Percentiles rank a stretch among this genome's conserved stretches.
Evolutionary conservation across 2,888 invertebrate genomes (phyloP).

Genomic region (Pristionchus mayeri): DNA sequence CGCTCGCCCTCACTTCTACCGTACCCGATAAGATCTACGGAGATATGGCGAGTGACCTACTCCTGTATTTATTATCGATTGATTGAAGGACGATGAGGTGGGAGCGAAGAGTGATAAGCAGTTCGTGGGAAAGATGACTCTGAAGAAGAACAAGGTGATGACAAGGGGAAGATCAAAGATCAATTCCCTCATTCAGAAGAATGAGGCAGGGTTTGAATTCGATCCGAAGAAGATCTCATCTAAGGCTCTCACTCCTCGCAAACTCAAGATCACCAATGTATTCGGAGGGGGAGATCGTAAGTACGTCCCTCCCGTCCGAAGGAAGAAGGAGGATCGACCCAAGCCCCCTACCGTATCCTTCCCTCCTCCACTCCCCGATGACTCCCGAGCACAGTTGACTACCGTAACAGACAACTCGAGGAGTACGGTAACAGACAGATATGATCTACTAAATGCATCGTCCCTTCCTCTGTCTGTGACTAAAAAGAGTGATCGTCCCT

Average conservation of each 20-base stretch:
- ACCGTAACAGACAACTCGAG: neutral
- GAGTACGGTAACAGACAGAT: neutral
- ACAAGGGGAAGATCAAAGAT: neutral
- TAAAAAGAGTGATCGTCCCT: neutral
- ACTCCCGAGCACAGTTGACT: neutral
- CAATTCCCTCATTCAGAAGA: neutral
- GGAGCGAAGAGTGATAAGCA: slow-evolving; percentile 37
- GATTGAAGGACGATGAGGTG: slow-evolving; percentile 22
- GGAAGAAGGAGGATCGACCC: neutral
- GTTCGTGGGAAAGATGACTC: neutral
- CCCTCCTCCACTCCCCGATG: neutral
- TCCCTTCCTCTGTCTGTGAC: slow-evolving; percentile 5
- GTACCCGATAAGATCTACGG: neutral
- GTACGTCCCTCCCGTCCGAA: neutral
- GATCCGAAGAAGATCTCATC: neutral
- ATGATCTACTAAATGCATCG: neutral
- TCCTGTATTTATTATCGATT: neutral
- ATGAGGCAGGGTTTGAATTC: slow-evolving; percentile 11
- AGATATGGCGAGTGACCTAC: neutral
- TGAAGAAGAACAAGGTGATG: slow-evolving; percentile 27
- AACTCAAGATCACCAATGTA: slow-evolving; percentile 26
- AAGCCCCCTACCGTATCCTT: neutral
- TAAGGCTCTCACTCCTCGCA: slow-evolving; percentile 24
- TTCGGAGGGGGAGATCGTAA: slow-evolving; percentile 31
- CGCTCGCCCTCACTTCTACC: neutral